Conservation (phyloP, 2,888 invertebrate genomes). For the Rapana venosa region DNA sequence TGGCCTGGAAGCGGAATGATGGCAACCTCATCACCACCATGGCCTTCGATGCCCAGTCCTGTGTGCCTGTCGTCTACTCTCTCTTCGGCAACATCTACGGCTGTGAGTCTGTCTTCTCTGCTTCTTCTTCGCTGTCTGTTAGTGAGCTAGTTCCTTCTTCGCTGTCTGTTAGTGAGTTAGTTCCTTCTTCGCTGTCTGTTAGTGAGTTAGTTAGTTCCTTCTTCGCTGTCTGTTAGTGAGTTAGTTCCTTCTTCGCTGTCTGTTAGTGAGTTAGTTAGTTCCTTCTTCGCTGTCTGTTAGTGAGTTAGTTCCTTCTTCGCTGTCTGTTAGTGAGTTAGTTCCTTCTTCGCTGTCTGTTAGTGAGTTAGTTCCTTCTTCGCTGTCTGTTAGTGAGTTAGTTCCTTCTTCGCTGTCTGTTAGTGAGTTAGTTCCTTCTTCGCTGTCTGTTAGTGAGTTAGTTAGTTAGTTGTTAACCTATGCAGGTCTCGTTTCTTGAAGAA, state of each 20-base stretch:
- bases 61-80: background rate
- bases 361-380: background rate
- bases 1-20: constrained; percentile 5
- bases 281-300: background rate
- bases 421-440: background rate
- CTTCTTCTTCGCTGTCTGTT: background rate
- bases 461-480: too few relatives aligned
- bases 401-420: too few relatives aligned
- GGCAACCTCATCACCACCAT: constrained; percentile 9
- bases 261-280: too few relatives aligned
- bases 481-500: too few relatives aligned
- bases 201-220: too few relatives aligned
- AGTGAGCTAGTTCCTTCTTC: background rate
- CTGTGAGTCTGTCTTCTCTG: background rate
- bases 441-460: too few relatives aligned
- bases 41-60: constrained; percentile 10
- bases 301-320: background rate
- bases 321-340: too few relatives aligned
- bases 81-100: constrained; percentile 20
- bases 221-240: background rate
- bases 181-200: background rate
- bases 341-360: too few relatives aligned
- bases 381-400: too few relatives aligned
- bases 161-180: too few relatives aligned
- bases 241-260: background rate